Base-by-base conservation (phyloP, 2,888 invertebrate genomes). In the Netelia fuscicornis region DNA sequence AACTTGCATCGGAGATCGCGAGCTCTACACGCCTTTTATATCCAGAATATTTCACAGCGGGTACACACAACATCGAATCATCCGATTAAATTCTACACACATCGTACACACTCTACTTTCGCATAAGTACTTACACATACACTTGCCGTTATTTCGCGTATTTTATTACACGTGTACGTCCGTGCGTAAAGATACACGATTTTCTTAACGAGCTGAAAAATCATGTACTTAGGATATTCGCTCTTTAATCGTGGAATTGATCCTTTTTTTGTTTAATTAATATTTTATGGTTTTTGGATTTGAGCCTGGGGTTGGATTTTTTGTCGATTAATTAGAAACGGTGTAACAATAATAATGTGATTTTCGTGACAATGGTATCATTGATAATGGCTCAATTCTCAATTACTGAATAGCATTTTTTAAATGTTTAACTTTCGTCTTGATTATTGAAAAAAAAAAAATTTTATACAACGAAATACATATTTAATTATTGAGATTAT, bases 1-100 rank as follows among this genome's bases (percentile, higher is more conserved):
- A 81, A 83, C 71, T 86, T 54, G 72, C 77, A 75, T 68, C 74
- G 58, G 71, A 70, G 75, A 76, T 82, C 68, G 74, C 74, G 56
- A 58, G 72, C 56, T 44, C 65, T 74, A 76, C 77, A 72, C 62
- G 79, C 71, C 71, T 77, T 76, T 75, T 79, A 70, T 70, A 72
- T 83, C 52, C 77, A 81, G 54, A 76, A 85, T 85, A 85, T 83
- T 83, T 83, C 75, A 84, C 84, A 75, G 77, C 71, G 68, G 76
- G 62, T 82, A 83, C 70, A 82, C 84, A 44, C 48, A 77, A 72
- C 80, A 60, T 81, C 71, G 81, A 80, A 84, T 84, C 80, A 77
- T 72, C 67, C 80, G 75, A 84, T 84, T 80, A 65, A 84, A 84
- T 81, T 84, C 71, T 76, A 25, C 74, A 70, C 79, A 30, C 79